phyloP scores from a whole-genome alignment of 1,140 invertebrate species.

The Euura lappo region DNA sequence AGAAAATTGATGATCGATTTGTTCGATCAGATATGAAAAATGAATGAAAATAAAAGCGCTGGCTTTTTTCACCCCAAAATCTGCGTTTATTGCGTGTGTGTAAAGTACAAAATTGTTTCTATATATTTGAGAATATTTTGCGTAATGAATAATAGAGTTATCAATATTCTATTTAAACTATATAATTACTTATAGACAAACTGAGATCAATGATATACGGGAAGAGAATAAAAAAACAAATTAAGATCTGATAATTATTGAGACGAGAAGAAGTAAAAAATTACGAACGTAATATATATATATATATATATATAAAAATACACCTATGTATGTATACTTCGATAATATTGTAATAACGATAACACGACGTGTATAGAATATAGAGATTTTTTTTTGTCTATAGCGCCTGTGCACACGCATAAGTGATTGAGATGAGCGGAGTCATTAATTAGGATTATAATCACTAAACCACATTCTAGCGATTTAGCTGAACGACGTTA shows the following conservation, averaged over 20 bases:
- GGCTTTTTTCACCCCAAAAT: constrained; percentile 8
- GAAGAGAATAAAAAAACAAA: constrained; percentile 38
- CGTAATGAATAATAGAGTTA: background rate
- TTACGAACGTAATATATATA: background rate
- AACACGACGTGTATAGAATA: background rate
- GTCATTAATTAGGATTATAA: no score
- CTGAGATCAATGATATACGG: constrained; percentile 42
- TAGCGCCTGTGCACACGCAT: no score
- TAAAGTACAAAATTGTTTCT: constrained; percentile 51
- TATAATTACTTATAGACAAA: background rate
- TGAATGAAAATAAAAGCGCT: background rate
- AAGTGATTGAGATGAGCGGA: no score
- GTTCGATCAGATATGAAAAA: constrained; percentile 17
- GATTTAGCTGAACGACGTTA: background rate
- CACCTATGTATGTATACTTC: background rate
- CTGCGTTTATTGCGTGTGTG: constrained; percentile 35
- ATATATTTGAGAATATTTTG: constrained; percentile 12
- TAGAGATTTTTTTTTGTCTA: no score
- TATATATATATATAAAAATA: background rate
- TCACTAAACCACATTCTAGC: background rate
- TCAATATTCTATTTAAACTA: constrained; percentile 8
- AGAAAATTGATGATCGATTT: background rate
- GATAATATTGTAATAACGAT: constrained; percentile 2
- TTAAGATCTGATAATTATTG: constrained; percentile 23
- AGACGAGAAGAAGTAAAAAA: constrained; percentile 5